Conservation (phyloP, 2,888 invertebrate species). For the Resseliella maxima region DNA sequence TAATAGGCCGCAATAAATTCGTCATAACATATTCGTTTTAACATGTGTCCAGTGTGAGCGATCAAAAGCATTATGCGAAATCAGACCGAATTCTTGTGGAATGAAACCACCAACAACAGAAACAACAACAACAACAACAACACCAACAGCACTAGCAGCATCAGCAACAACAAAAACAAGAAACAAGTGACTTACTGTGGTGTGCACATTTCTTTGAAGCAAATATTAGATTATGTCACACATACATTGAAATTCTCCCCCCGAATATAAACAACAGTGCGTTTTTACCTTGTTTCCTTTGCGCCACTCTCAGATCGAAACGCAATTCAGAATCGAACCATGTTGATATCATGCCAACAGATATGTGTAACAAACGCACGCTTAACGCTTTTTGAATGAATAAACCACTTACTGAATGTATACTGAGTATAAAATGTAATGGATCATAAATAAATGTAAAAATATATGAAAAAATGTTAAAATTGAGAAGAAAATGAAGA, state of each 20-base stretch:
- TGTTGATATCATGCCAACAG: background rate
- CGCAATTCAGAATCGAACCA: background rate
- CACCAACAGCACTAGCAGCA: background rate
- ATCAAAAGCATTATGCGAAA: background rate
- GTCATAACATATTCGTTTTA: background rate
- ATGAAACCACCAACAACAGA: background rate
- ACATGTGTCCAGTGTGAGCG: constrained; percentile 19
- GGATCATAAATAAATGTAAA: too few species aligned
- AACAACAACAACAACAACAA: background rate
- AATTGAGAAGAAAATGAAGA: background rate
- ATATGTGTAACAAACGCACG: background rate
- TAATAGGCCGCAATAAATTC: background rate
- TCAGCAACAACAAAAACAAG: background rate
- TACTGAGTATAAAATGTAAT: background rate
- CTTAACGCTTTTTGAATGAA: background rate
- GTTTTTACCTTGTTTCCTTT: background rate
- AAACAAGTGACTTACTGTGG: background rate
- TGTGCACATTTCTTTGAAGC: too few species aligned
- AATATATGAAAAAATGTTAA: background rate
- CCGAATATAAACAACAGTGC: background rate
- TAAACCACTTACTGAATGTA: background rate
- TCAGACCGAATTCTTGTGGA: constrained; percentile 26
- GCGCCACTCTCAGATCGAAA: background rate
- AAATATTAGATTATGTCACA: constrained; percentile 8
- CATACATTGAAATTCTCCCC: background rate